phyloP scores from a whole-genome alignment of 2,797 vertebrate genomes.

The Pseudochirops corinnae region DNA sequence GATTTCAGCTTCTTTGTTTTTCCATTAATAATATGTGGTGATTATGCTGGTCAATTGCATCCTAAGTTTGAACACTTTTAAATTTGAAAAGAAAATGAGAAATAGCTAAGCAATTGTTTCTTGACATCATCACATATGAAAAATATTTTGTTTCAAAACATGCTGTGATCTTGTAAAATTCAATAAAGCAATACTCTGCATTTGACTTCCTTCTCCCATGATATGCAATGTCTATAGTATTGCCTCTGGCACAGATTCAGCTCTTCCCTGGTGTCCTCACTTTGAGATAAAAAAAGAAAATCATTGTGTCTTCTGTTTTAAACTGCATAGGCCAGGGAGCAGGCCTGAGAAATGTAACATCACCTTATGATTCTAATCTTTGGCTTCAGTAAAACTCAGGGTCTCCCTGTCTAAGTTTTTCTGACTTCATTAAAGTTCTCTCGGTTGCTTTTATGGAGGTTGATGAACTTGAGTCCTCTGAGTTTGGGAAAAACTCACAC shows the following conservation, averaged over 20 bases:
- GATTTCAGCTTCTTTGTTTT: conserved; percentile 40
- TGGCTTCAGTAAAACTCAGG: conserved; percentile 37
- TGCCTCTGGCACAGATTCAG: background rate
- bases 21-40: conserved; percentile 16
- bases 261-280: conserved; percentile 23
- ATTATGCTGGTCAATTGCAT: conserved; percentile 37
- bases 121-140: conserved; percentile 20
- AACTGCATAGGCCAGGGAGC: background rate
- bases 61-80: background rate
- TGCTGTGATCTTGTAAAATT: conserved; percentile 6
- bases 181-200: conserved; percentile 29
- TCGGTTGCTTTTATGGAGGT: conserved; percentile 18
- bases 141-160: conserved; percentile 9
- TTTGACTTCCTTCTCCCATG: background rate
- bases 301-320: background rate
- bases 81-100: conserved; percentile 42
- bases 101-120: conserved; percentile 26
- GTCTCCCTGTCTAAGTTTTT: conserved; percentile 49
- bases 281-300: background rate
- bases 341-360: background rate
- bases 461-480: background rate
- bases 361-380: conserved; percentile 4
- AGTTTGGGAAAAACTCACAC: background rate
- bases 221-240: conserved; percentile 6
- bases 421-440: conserved; percentile 43